Evolutionary conservation across 2,113 vertebrate genomes (phyloP).

Genomic region (Brachionichthys hirsutus): DNA sequence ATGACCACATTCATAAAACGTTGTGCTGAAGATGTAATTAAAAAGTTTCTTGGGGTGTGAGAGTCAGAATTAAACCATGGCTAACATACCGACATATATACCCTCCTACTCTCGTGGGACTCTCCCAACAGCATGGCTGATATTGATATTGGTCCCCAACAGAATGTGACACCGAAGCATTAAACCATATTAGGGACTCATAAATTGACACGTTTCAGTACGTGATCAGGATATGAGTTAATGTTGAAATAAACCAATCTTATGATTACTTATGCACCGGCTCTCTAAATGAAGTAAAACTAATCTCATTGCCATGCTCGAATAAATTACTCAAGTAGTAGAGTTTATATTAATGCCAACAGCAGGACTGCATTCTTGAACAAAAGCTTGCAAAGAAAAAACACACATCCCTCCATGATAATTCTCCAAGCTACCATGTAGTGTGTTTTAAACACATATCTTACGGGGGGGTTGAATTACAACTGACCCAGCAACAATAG

Average conservation of each 20-base stretch:
- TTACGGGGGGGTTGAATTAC: conserved; percentile 36
- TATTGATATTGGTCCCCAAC: conserved; percentile 18
- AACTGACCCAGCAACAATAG: conserved; percentile 41
- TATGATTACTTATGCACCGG: conserved; percentile 44
- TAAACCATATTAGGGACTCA: neutral
- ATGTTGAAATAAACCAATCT: conserved; percentile 29
- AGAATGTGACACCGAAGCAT: conserved; percentile 13
- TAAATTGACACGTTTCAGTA: neutral
- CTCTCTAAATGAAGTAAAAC: conserved; percentile 1
- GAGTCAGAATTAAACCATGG: neutral
- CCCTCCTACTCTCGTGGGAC: neutral
- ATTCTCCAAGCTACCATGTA: conserved; percentile 33
- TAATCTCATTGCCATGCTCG: no score
- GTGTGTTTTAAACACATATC: conserved; percentile 54
- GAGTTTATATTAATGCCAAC: conserved; percentile 44
- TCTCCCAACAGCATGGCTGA: conserved; percentile 30
- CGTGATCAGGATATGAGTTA: conserved; percentile 17
- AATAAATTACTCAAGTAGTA: neutral
- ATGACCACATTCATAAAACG: conserved; percentile 46
- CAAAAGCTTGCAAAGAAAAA: conserved; percentile 45
- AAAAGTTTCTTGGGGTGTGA: conserved; percentile 1
- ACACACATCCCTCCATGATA: conserved; percentile 53
- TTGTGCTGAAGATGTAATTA: conserved; percentile 13
- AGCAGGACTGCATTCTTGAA: conserved; percentile 61
- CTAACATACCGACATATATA: neutral